Evolutionary conservation across 2,113 vertebrate genomes (phyloP), one percentile per base, ranked within the genome.

Genomic region (Camelus bactrianus): DNA sequence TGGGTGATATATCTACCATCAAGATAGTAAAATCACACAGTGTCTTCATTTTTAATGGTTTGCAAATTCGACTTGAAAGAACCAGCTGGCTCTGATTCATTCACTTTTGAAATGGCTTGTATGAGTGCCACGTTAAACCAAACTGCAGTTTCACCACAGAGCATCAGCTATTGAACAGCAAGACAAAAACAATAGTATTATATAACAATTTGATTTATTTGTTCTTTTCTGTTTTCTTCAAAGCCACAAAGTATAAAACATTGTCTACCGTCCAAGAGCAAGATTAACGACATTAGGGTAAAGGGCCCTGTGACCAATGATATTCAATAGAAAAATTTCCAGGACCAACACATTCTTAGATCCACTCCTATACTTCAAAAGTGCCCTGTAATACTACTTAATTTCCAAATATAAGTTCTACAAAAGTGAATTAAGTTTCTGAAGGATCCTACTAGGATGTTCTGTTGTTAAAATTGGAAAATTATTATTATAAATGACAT

Each of bases 101-200:
- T 96, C 88, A 15, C 62, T 96, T 88, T 97, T 98, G 87, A 89
- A 97, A 97, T 19, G 91, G 73, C 72, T 97, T 79, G 93, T 98
- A 97, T 86, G 82, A 98, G 75, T 93, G 91, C 97, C 97, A 97
- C 54, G 64, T 98, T 95, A 97, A 93, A 98, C 89, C 48, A 95
- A 98, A 96, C 17, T 91, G 93, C 94, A 92, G 84, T 94, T 96
- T 95, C 93, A 95, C 95, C 86, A 94, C 58, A 67, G 91, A 97
- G 56, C 79, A 97, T 97, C 97, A 97, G 96, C 97, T 81, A 97
- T 65, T 98, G 91, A 97, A 95, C 62, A 97, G 52, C 85, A 95
- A 97, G 86, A 95, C 73, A 96, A 98, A 97, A 97, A 96, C 91
- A 96, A 96, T 94, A 96, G 96, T 75, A 93, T 93, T 54, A 90